These are phyloP conservation scores for Cottoperca gobio DNA, from an alignment of 2,797 vertebrate genomes.

Conservation along the genomic window DNA sequence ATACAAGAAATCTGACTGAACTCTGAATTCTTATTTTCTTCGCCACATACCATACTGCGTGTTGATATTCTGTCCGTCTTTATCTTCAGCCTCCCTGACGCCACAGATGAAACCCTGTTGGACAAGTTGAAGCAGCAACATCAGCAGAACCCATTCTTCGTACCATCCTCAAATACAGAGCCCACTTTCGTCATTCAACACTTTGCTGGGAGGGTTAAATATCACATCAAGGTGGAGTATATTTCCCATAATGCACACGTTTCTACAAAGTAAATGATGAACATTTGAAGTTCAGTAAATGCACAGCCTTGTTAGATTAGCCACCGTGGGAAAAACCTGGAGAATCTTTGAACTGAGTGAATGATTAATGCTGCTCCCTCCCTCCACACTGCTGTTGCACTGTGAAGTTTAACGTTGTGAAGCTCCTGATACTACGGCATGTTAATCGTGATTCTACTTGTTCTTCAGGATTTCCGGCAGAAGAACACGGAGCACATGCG, in stretches of 20 bases:
- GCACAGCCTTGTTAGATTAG: constrained; percentile 50
- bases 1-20: neutral
- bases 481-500: constrained; percentile 97
- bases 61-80: constrained; percentile 17
- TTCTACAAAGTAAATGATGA: neutral
- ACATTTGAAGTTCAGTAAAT: constrained; percentile 15
- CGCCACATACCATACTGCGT: neutral
- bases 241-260: constrained; percentile 12
- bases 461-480: constrained; percentile 90
- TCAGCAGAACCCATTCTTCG: constrained; percentile 88
- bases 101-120: constrained; percentile 89
- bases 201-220: constrained; percentile 93
- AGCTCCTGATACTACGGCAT: neutral
- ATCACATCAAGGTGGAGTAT: constrained; percentile 90
- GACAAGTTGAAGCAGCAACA: constrained; percentile 93
- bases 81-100: constrained; percentile 87
- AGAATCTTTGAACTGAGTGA: constrained; percentile 32
- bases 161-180: constrained; percentile 86
- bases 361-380: constrained; percentile 54
- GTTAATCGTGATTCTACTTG: neutral
- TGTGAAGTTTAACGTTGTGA: constrained; percentile 1
- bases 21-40: neutral
- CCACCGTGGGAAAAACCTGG: constrained; percentile 44
- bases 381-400: neutral
- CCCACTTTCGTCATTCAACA: constrained; percentile 91